Percentiles rank a stretch among this genome's conserved stretches.
These are phyloP conservation scores for Epinephelus coioides DNA, from an alignment of 2,797 vertebrate species.

Conservation along the genomic window DNA sequence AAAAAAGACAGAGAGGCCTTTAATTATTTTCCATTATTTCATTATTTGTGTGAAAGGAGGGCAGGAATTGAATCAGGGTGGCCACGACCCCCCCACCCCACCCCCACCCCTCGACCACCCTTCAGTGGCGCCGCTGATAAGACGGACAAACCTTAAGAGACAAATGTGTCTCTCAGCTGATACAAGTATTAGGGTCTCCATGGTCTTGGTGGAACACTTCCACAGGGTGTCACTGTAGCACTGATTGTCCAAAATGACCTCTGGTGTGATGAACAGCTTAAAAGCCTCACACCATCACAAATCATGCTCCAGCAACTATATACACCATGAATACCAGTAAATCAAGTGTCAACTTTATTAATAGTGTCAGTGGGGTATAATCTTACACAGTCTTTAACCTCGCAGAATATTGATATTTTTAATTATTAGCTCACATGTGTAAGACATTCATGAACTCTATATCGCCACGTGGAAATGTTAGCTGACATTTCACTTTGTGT, in stretches of 20 bases:
- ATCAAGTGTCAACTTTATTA: neutral
- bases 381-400: neutral
- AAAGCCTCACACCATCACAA: conserved; percentile 16
- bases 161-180: neutral
- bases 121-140: neutral
- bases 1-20: no score
- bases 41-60: no score
- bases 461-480: neutral
- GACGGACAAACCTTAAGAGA: neutral
- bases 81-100: no score
- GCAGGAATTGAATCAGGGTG: no score
- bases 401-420: neutral
- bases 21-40: no score
- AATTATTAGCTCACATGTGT: neutral
- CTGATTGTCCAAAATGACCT: conserved; percentile 27
- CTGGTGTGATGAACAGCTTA: neutral
- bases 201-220: conserved; percentile 15
- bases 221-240: conserved; percentile 73
- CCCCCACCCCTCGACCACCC: no score
- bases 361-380: neutral
- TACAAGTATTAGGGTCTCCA: neutral
- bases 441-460: neutral
- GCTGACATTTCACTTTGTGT: neutral
- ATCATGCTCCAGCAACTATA: conserved; percentile 15
- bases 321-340: neutral